Evolutionary conservation across 1,140 invertebrate species (phyloP), one percentile per base, ranked within the genome.

Genomic region (Orussus abietinus): DNA sequence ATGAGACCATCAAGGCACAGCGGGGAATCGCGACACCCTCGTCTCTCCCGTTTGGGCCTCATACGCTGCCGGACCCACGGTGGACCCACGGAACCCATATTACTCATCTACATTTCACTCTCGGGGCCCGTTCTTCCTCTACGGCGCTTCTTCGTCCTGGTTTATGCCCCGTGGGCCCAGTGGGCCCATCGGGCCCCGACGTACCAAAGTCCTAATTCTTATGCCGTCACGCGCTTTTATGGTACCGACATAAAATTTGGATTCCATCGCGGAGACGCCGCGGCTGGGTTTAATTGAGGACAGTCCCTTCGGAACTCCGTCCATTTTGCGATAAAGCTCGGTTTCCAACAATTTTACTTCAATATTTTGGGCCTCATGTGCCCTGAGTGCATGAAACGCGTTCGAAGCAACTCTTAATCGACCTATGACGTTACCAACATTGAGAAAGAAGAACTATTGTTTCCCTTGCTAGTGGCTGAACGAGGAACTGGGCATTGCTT

Each of bases 1-100:
- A 61, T 59, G 53, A 66, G 55, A 49, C 61, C 62, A 66, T 65
- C 65, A 65, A 47, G 38, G 52, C 66, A 28, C 68, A 67, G 68
- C 68, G 42, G 65, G 68, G 53, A 45, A 51, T 54, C 62, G 57
- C 62, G 66, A 68, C 62, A 68, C 57, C 64, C 58, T 47, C 47
- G 42, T 47, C 49, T 42, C n/a, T n/a, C 20, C 47, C 38, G 43
- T 41, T 32, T 36, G 22, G 36, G 28, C 55, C 48, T 37, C 40
- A 28, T 31, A 38, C 20, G 25, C 18, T 38, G 49, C 40, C 45
- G 43, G 52, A 40, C 22, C 49, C 54, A 39, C 28, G 38, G n/a
- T n/a, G n/a, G n/a, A n/a, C n/a, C n/a, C n/a, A 6, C 22, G 11
- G 49, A 51, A 57, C 55, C 55, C 54, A 57, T 57, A 57, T 57